A percentile compares a stretch with the other conserved stretches of the same genome.
Evolutionary conservation across 2,113 vertebrate genomes (phyloP).

Genomic region (Toxostoma redivivum): DNA sequence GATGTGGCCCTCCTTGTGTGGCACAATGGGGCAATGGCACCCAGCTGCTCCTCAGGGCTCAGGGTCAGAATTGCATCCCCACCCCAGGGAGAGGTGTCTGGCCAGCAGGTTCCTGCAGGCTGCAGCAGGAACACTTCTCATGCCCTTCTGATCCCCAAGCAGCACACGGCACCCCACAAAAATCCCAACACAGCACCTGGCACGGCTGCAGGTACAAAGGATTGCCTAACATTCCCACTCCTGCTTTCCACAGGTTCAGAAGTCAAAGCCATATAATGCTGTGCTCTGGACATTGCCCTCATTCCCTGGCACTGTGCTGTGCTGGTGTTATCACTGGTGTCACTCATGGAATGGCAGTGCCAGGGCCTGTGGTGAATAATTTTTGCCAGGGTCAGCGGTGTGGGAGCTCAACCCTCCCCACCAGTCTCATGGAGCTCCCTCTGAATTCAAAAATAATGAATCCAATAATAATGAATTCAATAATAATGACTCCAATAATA

Average conservation of each 20-base stretch:
- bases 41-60: background rate
- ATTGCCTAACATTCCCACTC: background rate
- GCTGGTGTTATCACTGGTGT: background rate
- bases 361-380: background rate
- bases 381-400: background rate
- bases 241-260: background rate
- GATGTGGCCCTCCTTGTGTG: background rate
- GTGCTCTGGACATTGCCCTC: background rate
- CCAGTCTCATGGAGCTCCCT: background rate
- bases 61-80: background rate
- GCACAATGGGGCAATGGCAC: fast-evolving
- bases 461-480: background rate
- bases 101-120: no score
- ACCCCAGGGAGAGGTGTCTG: background rate
- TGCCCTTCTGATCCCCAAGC: background rate
- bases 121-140: background rate
- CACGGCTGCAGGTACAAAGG: fast-evolving
- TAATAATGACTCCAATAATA: no score
- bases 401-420: background rate
- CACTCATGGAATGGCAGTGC: background rate
- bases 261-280: fast-evolving
- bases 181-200: background rate
- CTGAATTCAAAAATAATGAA: background rate
- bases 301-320: background rate
- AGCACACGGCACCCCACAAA: background rate